Percentiles rank a stretch among this genome's conserved stretches.
Evolutionary conservation across 1,140 invertebrate species (phyloP).

Genomic region (Cephus cinctus): DNA sequence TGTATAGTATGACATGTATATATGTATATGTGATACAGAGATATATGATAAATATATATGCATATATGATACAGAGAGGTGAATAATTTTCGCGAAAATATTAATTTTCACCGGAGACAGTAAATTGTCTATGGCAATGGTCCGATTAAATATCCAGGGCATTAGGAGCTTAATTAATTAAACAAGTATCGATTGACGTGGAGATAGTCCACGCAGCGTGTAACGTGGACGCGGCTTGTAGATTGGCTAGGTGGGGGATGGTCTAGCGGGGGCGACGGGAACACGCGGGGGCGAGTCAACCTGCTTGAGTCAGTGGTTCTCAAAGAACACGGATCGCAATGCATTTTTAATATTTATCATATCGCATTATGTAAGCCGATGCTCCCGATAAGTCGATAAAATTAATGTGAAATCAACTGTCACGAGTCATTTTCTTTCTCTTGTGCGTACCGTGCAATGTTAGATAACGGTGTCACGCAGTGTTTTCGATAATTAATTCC

Average conservation of each 20-base stretch:
- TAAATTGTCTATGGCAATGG: no score
- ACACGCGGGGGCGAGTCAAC: conserved; percentile 31
- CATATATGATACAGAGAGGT: not conserved
- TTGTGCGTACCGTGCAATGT: no score
- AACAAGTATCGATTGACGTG: conserved; percentile 31
- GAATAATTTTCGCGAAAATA: not conserved
- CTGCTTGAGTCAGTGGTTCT: conserved; percentile 33
- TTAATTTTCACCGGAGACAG: no score
- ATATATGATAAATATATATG: not conserved
- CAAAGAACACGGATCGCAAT: conserved; percentile 10
- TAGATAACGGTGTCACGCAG: no score
- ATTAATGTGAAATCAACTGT: no score
- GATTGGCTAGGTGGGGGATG: not conserved
- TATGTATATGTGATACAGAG: not conserved
- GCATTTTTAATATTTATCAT: no score
- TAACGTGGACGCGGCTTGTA: conserved; percentile 28
- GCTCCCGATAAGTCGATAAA: no score
- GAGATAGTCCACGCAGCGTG: conserved; percentile 25
- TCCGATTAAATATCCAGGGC: not conserved
- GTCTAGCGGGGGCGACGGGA: conserved; percentile 4
- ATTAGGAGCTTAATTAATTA: conserved; percentile 33
- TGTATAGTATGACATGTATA: not conserved
- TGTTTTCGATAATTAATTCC: no score
- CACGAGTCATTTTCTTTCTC: no score
- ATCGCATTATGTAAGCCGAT: no score